phyloP scores from a whole-genome alignment of 2,797 vertebrate genomes.

The Calcarius lapponicus region DNA sequence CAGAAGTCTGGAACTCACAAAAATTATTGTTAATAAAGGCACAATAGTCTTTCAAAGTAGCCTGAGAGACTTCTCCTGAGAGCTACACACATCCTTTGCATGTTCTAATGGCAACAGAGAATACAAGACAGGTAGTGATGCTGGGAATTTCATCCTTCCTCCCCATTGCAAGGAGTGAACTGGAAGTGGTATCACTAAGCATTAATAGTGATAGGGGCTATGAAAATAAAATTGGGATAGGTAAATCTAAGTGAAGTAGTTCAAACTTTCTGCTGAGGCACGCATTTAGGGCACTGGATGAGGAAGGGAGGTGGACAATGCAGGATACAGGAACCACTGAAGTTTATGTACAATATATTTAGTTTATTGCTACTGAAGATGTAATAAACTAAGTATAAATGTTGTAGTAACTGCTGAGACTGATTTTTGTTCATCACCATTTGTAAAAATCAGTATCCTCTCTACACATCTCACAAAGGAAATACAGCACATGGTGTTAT shows the following conservation, averaged over 20 bases:
- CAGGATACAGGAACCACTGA: neutral
- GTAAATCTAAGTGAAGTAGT: neutral
- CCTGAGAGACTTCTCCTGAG: neutral
- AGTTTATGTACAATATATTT: neutral
- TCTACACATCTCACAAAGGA: neutral
- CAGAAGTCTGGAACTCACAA: neutral
- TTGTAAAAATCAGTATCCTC: neutral
- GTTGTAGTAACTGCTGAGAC: neutral
- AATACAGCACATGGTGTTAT: neutral
- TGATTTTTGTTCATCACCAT: neutral
- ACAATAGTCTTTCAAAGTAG: neutral
- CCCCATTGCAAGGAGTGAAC: neutral
- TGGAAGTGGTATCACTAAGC: neutral
- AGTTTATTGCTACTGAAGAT: neutral
- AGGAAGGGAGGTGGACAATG: neutral
- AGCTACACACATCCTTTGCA: neutral
- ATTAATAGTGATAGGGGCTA: too few species aligned
- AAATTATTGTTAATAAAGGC: neutral
- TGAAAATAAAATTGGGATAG: too few species aligned
- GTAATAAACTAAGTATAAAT: neutral
- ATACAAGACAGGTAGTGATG: accelerated
- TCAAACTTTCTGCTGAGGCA: neutral
- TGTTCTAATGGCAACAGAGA: neutral
- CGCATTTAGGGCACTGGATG: neutral
- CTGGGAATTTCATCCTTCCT: neutral